phyloP scores from a whole-genome alignment of 2,113 vertebrate genomes.

The Zosterops japonicus region DNA sequence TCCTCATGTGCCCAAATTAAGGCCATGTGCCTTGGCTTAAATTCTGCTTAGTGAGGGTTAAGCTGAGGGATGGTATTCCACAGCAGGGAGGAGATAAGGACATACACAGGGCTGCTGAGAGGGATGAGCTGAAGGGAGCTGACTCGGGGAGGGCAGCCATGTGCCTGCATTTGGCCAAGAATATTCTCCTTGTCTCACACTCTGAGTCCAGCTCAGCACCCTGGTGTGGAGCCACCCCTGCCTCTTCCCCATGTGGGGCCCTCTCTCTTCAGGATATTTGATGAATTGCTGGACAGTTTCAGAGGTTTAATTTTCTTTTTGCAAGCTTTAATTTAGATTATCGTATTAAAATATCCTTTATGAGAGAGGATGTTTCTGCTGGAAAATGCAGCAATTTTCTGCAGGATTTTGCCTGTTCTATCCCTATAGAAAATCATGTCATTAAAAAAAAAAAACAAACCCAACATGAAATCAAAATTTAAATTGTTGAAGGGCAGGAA shows the following conservation, averaged over 20 bases:
- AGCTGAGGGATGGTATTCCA: not conserved
- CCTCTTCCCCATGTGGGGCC: rapidly evolving
- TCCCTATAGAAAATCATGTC: not conserved
- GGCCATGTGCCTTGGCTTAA: not conserved
- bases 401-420: not conserved
- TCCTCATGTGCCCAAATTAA: not conserved
- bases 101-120: not conserved
- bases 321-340: not conserved
- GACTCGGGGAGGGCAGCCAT: not conserved
- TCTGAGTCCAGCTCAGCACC: not conserved
- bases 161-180: not conserved
- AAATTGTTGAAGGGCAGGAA: not conserved
- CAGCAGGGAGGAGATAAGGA: not conserved
- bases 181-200: not conserved
- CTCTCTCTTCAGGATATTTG: not conserved
- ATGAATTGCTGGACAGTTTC: not conserved
- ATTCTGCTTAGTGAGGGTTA: not conserved
- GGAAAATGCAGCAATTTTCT: not conserved
- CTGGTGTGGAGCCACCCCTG: not conserved
- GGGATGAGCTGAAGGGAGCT: not conserved
- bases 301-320: not conserved
- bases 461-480: not conserved
- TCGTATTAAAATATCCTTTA: not conserved
- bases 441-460: not conserved
- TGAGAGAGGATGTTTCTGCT: not conserved